Evolutionary conservation across 2,797 vertebrate genomes (phyloP).

Genomic region (Octomys mimax): DNA sequence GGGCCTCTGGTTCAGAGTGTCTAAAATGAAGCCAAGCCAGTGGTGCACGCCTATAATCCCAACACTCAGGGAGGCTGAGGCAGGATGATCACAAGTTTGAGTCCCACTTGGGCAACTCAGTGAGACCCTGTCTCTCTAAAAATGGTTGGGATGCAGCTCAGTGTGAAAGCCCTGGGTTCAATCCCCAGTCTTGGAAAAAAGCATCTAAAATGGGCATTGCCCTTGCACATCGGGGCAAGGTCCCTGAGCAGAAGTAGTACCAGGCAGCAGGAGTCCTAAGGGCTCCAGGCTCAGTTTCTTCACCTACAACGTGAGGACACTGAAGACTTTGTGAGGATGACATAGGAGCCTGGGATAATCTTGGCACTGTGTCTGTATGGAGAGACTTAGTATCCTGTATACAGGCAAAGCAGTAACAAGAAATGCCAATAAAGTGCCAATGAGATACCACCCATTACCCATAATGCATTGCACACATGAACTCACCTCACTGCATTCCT

Average conservation of each 20-base stretch:
- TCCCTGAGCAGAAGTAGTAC: background rate
- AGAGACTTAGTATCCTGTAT: background rate
- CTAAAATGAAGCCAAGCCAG: background rate
- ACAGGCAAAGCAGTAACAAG: rapidly evolving
- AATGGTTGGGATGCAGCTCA: background rate
- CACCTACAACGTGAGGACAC: background rate
- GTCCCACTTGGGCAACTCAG: background rate
- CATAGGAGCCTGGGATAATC: background rate
- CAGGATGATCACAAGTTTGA: background rate
- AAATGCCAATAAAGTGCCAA: background rate
- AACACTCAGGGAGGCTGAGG: background rate
- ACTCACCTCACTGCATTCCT: background rate
- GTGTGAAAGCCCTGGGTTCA: background rate
- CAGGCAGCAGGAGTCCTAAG: background rate
- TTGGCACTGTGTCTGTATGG: rapidly evolving
- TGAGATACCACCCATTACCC: background rate
- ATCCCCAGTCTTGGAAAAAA: background rate
- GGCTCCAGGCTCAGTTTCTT: background rate
- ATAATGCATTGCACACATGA: background rate
- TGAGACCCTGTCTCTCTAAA: background rate
- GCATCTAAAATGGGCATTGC: background rate
- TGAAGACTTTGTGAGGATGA: background rate
- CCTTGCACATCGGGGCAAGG: background rate
- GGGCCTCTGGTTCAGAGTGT: background rate
- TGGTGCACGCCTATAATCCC: background rate